Percentiles rank a stretch among this genome's conserved stretches.
phyloP scores from a whole-genome alignment of 2,797 vertebrate genomes.

The Choloepus didactylus region DNA sequence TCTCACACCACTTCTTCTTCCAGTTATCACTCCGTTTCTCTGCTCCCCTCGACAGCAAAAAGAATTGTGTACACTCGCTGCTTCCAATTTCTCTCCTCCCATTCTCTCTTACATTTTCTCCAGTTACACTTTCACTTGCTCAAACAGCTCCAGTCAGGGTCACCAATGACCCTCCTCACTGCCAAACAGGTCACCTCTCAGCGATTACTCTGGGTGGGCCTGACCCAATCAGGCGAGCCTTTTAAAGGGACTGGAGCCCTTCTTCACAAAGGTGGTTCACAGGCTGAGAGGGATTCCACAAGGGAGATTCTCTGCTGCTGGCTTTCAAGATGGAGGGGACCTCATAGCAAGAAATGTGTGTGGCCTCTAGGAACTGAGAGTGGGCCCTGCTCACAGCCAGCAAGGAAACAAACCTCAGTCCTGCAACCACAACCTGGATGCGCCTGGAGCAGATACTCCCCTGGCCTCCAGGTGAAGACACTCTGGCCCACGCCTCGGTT shows the following conservation, averaged over 20 bases:
- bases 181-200: not conserved
- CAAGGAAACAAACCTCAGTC: not conserved
- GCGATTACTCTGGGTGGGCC: not conserved
- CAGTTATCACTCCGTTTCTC: not conserved
- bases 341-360: not conserved
- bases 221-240: not conserved
- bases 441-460: too few relatives aligned
- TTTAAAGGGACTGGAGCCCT: not conserved
- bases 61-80: fast-evolving
- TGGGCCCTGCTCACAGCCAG: not conserved
- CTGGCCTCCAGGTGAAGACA: too few relatives aligned
- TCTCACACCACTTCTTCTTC: not conserved
- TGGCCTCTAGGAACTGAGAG: not conserved
- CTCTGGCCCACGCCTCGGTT: too few relatives aligned
- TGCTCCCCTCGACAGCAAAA: not conserved
- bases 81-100: not conserved
- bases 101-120: not conserved
- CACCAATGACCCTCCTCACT: not conserved
- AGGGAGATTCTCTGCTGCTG: not conserved
- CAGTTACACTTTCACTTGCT: not conserved
- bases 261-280: not conserved
- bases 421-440: not conserved
- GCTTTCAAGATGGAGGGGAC: not conserved
- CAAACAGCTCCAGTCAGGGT: not conserved
- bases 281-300: not conserved